Percentiles rank a stretch among this genome's conserved stretches.
phyloP scores from a whole-genome alignment of 2,113 vertebrate genomes.

The Noturus placidus region DNA sequence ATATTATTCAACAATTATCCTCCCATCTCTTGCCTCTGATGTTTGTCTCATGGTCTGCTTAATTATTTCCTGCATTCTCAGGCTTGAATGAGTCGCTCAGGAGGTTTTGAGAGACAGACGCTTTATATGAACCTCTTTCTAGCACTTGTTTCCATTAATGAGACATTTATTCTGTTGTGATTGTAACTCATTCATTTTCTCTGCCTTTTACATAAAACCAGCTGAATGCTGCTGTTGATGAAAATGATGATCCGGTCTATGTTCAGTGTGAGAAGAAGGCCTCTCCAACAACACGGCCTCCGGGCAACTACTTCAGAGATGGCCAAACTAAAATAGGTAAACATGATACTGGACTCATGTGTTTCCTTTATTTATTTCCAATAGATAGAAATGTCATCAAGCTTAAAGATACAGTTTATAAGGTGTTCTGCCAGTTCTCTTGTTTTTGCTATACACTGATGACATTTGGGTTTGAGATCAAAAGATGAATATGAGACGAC shows the following conservation, averaged over 20 bases:
- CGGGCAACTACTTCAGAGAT: conserved; percentile 74
- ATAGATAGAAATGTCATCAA: not conserved
- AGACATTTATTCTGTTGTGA: not conserved
- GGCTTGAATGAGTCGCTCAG: conserved; percentile 5
- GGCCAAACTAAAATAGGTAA: conserved; percentile 72
- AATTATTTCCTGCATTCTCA: not conserved
- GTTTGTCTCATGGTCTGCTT: conserved; percentile 4
- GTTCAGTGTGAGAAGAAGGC: conserved; percentile 45
- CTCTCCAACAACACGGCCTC: conserved; percentile 40
- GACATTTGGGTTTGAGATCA: not conserved
- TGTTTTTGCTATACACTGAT: not conserved
- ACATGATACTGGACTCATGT: not conserved
- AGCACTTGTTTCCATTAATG: not conserved
- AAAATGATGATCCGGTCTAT: conserved; percentile 56
- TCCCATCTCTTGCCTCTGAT: not conserved
- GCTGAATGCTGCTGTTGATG: conserved; percentile 59
- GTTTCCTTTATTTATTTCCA: not conserved
- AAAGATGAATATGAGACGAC: not conserved
- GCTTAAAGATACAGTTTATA: not conserved
- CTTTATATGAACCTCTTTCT: not conserved
- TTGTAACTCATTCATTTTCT: not conserved
- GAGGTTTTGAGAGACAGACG: not conserved
- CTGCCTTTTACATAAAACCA: conserved; percentile 49
- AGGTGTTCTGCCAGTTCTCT: not conserved
- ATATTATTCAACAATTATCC: conserved; percentile 1